A percentile compares a stretch with the other conserved stretches of the same genome.
These are phyloP conservation scores for Polylopha cassiicola DNA, from an alignment of 2,888 invertebrate species.

Conservation along the genomic window DNA sequence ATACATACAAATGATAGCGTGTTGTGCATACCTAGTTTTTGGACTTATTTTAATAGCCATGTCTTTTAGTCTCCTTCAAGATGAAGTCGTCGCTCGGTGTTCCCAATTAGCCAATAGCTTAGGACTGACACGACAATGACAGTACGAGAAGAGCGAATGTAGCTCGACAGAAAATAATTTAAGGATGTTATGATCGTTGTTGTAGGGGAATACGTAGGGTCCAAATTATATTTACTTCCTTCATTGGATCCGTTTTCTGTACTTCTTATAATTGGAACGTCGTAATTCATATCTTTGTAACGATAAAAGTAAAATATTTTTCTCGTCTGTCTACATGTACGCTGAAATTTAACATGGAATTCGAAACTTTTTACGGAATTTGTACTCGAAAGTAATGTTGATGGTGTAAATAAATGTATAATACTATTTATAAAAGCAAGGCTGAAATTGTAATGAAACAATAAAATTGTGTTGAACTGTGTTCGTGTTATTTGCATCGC, in stretches of 20 bases:
- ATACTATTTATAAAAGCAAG: constrained; percentile 73
- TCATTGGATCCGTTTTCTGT: constrained; percentile 40
- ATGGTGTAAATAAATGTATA: constrained; percentile 73
- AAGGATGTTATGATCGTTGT: constrained; percentile 73
- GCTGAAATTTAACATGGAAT: constrained; percentile 39
- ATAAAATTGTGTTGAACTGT: constrained; percentile 73
- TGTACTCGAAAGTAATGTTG: constrained; percentile 57
- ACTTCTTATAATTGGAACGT: constrained; percentile 37
- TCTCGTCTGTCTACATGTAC: constrained; percentile 46
- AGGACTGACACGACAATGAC: constrained; percentile 81
- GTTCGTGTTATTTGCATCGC: constrained; percentile 28
- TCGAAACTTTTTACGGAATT: constrained; percentile 68
- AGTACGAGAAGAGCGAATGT: constrained; percentile 71
- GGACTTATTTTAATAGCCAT: constrained; percentile 89
- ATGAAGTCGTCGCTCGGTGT: constrained; percentile 85
- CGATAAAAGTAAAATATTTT: constrained; percentile 42
- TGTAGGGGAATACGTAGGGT: constrained; percentile 51
- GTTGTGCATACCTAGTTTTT: constrained; percentile 86
- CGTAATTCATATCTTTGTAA: constrained; percentile 41
- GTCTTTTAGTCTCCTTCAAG: constrained; percentile 90
- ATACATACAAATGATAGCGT: constrained; percentile 85
- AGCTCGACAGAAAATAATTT: constrained; percentile 66
- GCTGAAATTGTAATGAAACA: constrained; percentile 75
- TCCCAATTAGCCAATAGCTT: constrained; percentile 83
- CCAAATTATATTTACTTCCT: constrained; percentile 33